Percentiles rank a stretch among this genome's conserved stretches.
These are phyloP conservation scores for Zaprionus camerounensis DNA, from an alignment of 1,140 invertebrate genomes.

Conservation along the genomic window DNA sequence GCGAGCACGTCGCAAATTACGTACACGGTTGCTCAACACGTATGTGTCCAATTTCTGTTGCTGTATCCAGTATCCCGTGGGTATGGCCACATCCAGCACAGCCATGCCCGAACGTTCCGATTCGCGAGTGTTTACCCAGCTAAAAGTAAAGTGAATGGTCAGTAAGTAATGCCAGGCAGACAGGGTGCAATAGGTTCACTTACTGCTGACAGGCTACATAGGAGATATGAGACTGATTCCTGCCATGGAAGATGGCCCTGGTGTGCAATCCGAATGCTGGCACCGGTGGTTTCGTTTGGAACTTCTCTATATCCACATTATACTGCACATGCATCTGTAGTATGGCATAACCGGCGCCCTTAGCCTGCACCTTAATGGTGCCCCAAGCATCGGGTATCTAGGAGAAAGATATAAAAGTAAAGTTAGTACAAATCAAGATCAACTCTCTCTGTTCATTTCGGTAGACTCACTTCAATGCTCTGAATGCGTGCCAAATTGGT, in stretches of 20 bases:
- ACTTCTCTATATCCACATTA: conserved; percentile 94
- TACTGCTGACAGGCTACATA: conserved; percentile 93
- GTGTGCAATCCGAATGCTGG: conserved; percentile 90
- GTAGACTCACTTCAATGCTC: conserved; percentile 88
- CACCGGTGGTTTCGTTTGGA: conserved; percentile 93
- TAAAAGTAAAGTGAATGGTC: conserved; percentile 72
- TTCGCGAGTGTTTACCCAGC: conserved; percentile 92
- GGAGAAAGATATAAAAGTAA: background rate
- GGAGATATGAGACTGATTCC: conserved; percentile 96
- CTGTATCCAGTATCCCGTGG: conserved; percentile 97
- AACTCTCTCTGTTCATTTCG: background rate
- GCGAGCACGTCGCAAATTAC: conserved; percentile 93
- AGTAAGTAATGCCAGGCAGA: background rate
- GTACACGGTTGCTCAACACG: conserved; percentile 89
- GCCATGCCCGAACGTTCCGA: conserved; percentile 94
- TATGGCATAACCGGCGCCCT: conserved; percentile 95
- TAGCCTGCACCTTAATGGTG: conserved; percentile 94
- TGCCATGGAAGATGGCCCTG: conserved; percentile 91
- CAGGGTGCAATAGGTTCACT: conserved; percentile 15
- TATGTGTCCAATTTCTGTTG: conserved; percentile 95
- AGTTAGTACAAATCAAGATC: background rate
- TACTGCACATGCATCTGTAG: conserved; percentile 97
- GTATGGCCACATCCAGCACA: conserved; percentile 95
- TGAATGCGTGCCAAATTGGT: conserved; percentile 91
- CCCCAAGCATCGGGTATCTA: conserved; percentile 96